These are phyloP conservation scores for Gordius sp. DNA, from an alignment of 2,888 invertebrate species.

Conservation along the genomic window DNA sequence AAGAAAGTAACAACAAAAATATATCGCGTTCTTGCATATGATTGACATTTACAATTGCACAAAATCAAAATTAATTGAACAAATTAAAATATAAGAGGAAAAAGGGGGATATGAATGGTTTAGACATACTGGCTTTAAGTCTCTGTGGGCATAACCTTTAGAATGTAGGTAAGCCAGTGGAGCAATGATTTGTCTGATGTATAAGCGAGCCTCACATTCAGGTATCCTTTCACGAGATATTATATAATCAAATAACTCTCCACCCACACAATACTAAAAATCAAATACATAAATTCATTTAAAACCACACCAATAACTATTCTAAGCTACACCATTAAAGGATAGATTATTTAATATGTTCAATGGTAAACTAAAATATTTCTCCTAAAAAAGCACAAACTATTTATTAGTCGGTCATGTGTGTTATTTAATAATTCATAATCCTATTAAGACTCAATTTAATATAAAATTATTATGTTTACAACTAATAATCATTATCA, in stretches of 20 bases:
- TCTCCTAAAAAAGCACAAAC: too few species aligned
- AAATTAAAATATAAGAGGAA: background rate
- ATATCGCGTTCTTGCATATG: background rate
- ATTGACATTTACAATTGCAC: background rate
- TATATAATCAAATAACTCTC: conserved; percentile 57
- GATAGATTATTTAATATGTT: too few species aligned
- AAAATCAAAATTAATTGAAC: background rate
- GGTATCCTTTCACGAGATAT: conserved; percentile 44
- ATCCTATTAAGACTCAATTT: too few species aligned
- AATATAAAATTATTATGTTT: too few species aligned
- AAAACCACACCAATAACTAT: too few species aligned
- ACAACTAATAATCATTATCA: too few species aligned
- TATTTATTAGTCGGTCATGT: too few species aligned
- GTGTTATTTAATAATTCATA: too few species aligned
- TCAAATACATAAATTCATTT: too few species aligned
- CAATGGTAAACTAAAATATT: too few species aligned
- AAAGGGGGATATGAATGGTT: background rate
- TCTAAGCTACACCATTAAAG: too few species aligned
- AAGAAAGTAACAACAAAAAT: conserved; percentile 5
- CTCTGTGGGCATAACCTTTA: conserved; percentile 48
- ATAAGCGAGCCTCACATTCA: conserved; percentile 45
- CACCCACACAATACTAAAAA: conserved; percentile 45
- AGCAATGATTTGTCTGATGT: conserved; percentile 49
- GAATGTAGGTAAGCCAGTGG: conserved; percentile 50
- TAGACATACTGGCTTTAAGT: conserved; percentile 46